Percentiles rank a stretch among this genome's conserved stretches.
Conservation (phyloP, 2,113 vertebrate genomes). For the Petromus typicus region DNA sequence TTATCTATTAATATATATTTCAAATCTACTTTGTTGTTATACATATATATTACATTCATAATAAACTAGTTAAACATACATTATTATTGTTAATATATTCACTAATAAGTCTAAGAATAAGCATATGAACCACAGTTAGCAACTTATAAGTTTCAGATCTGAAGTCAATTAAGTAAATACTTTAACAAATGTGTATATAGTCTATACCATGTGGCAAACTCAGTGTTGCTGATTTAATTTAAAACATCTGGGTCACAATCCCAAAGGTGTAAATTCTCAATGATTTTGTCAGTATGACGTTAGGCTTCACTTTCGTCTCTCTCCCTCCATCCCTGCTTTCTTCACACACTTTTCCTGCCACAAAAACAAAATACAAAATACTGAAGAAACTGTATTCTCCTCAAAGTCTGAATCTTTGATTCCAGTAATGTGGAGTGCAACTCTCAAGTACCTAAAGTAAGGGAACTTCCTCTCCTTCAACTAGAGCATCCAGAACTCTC, state of each 20-base stretch:
- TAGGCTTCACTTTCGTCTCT: neutral
- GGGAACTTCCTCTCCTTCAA: neutral
- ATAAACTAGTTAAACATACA: neutral
- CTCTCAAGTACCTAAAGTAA: neutral
- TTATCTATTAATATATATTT: neutral
- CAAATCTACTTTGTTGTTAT: neutral
- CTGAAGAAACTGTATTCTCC: neutral
- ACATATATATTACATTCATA: neutral
- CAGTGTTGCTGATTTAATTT: neutral
- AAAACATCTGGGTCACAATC: neutral
- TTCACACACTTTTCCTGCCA: neutral
- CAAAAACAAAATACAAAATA: neutral
- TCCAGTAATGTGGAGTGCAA: neutral
- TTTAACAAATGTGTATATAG: neutral
- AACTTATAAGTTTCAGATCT: neutral
- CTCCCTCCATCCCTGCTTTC: neutral
- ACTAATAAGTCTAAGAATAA: neutral
- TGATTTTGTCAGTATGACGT: no score
- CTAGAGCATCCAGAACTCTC: neutral
- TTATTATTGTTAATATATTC: neutral
- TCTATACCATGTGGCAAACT: neutral
- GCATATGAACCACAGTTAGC: neutral
- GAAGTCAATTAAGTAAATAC: neutral
- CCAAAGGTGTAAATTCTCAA: neutral
- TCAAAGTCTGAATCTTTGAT: neutral